Percentiles rank a stretch among this genome's conserved stretches.
phyloP scores from a whole-genome alignment of 2,797 vertebrate species.

The Melanotaenia trifasciata region DNA sequence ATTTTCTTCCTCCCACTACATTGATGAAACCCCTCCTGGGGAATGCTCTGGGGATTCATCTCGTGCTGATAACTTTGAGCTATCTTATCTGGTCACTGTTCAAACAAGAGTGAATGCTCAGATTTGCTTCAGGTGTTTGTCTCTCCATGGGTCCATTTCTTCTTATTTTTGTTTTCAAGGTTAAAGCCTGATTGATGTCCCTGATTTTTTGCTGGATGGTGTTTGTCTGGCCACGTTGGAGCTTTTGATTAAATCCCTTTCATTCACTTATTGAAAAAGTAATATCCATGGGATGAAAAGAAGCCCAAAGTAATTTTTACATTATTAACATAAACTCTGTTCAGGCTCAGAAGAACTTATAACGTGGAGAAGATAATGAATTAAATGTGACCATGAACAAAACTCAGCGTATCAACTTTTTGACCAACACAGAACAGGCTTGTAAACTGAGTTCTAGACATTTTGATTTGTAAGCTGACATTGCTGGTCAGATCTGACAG shows the following conservation, averaged over 20 bases:
- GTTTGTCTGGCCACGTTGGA: constrained; percentile 30
- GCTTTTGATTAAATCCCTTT: constrained; percentile 18
- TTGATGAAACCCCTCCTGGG: constrained; percentile 76
- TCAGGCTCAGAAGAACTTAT: not conserved
- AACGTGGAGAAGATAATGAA: not conserved
- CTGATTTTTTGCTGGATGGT: constrained; percentile 21
- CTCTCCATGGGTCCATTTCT: constrained; percentile 65
- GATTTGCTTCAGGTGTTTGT: constrained; percentile 81
- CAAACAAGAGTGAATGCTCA: constrained; percentile 79
- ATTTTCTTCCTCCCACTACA: constrained; percentile 65
- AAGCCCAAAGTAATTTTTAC: not conserved
- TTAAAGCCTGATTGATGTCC: constrained; percentile 70
- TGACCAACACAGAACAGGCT: not conserved
- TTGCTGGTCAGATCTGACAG: not conserved
- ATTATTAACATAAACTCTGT: constrained; percentile 6
- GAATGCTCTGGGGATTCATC: constrained; percentile 77
- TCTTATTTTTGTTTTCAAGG: constrained; percentile 80
- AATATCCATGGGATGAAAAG: not conserved
- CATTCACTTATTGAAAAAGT: constrained; percentile 29
- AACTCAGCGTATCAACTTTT: not conserved
- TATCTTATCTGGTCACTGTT: constrained; percentile 83
- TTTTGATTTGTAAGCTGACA: not conserved
- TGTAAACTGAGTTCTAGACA: not conserved
- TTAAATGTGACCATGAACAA: not conserved
- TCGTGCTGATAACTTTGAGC: constrained; percentile 81